Evolutionary conservation across 2,797 vertebrate species (phyloP).

Genomic region (Leuciscus waleckii): DNA sequence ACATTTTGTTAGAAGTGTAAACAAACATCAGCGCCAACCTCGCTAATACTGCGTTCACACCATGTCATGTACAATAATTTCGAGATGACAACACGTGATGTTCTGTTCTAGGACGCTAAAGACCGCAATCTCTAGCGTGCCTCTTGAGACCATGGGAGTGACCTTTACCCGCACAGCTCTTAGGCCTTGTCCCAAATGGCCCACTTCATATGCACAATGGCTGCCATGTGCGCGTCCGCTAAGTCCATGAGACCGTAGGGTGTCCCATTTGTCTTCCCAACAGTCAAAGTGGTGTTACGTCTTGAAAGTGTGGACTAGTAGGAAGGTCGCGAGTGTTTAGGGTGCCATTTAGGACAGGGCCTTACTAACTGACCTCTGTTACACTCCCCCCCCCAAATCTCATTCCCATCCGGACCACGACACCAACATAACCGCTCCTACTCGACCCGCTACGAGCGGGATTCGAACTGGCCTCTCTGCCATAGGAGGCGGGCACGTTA

Average conservation of each 20-base stretch:
- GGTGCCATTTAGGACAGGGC: too few species aligned
- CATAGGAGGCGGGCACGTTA: too few species aligned
- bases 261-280: too few species aligned
- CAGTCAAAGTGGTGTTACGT: too few species aligned
- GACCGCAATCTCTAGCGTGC: not conserved
- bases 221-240: too few species aligned
- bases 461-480: not conserved
- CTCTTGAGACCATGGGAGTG: not conserved
- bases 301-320: too few species aligned
- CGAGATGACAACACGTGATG: not conserved
- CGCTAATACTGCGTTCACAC: not conserved
- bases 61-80: not conserved
- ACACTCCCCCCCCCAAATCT: not conserved
- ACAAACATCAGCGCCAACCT: not conserved
- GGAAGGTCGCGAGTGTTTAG: too few species aligned
- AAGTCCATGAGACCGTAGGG: too few species aligned
- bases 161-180: not conserved
- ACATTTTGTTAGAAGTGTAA: not conserved
- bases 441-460: rapidly evolving
- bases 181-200: not conserved
- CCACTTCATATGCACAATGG: too few species aligned
- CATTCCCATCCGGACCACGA: not conserved
- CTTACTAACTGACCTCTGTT: not conserved
- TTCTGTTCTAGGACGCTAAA: not conserved
- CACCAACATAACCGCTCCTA: not conserved